These are phyloP conservation scores for Nephrotoma flavescens DNA, from an alignment of 2,888 invertebrate genomes.

Conservation along the genomic window DNA sequence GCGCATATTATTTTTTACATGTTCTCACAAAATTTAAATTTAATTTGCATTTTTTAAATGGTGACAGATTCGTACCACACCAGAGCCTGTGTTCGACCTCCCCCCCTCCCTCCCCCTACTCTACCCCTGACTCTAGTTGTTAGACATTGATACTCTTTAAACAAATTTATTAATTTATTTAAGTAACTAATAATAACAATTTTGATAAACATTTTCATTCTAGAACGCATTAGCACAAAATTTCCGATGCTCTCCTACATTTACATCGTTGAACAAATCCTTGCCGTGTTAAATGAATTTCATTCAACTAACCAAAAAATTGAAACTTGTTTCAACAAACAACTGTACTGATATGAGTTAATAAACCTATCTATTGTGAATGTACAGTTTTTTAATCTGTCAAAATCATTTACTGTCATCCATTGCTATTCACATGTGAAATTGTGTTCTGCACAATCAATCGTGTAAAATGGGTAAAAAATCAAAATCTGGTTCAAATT, in stretches of 20 bases:
- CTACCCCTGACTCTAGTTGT: too few relatives aligned
- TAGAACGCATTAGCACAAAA: neutral
- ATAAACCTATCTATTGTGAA: neutral
- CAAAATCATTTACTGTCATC: neutral
- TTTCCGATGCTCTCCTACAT: neutral
- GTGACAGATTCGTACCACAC: too few relatives aligned
- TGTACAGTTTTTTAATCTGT: neutral
- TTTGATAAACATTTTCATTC: neutral
- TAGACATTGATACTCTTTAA: too few relatives aligned
- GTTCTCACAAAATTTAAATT: too few relatives aligned
- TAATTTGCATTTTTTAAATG: too few relatives aligned
- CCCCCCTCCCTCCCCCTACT: too few relatives aligned
- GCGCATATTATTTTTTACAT: too few relatives aligned
- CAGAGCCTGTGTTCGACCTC: too few relatives aligned
- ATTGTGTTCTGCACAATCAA: neutral
- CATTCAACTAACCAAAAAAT: neutral
- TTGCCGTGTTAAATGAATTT: neutral
- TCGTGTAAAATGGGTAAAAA: constrained; percentile 54
- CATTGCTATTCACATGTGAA: neutral
- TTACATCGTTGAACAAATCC: neutral
- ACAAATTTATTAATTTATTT: too few relatives aligned
- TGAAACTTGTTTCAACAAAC: neutral
- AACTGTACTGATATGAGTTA: neutral
- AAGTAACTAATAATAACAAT: too few relatives aligned
- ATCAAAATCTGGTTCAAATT: constrained; percentile 37